phyloP scores from a whole-genome alignment of 1,140 invertebrate genomes.

The Parasteatoda tepidariorum region DNA sequence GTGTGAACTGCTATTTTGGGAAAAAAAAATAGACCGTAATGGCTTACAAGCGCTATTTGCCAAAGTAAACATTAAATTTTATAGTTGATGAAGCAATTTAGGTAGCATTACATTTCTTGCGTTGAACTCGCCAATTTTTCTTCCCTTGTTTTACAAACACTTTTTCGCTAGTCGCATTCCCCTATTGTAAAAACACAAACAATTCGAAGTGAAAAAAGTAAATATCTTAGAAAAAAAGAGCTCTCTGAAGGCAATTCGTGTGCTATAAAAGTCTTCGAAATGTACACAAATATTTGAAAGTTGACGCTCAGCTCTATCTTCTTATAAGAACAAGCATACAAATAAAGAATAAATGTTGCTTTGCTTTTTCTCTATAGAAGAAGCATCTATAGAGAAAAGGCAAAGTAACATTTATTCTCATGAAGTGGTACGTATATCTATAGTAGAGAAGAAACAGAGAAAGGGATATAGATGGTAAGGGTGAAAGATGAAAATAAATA shows the following conservation, averaged over 20 bases:
- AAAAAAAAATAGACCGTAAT: constrained; percentile 15
- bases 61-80: constrained; percentile 47
- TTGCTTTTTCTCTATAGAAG: no score
- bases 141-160: not conserved
- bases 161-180: constrained; percentile 1
- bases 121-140: not conserved
- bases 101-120: constrained; percentile 21
- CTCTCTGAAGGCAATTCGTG: not conserved
- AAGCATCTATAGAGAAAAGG: not conserved
- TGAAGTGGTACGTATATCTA: not conserved
- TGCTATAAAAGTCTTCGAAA: constrained; percentile 24
- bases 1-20: not conserved
- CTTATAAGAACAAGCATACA: not conserved
- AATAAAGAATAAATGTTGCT: not conserved
- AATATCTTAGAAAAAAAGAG: not conserved
- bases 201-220: not conserved
- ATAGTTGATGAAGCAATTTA: constrained; percentile 52
- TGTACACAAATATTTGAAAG: constrained; percentile 1
- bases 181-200: constrained; percentile 9
- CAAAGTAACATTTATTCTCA: constrained; percentile 24
- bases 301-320: constrained; percentile 9
- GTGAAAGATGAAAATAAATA: constrained; percentile 44
- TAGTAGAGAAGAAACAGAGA: not conserved
- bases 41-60: not conserved
- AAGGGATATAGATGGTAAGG: constrained; percentile 17